Conservation (phyloP, 2,113 vertebrate genomes). For the Dendropsophus ebraccatus region DNA sequence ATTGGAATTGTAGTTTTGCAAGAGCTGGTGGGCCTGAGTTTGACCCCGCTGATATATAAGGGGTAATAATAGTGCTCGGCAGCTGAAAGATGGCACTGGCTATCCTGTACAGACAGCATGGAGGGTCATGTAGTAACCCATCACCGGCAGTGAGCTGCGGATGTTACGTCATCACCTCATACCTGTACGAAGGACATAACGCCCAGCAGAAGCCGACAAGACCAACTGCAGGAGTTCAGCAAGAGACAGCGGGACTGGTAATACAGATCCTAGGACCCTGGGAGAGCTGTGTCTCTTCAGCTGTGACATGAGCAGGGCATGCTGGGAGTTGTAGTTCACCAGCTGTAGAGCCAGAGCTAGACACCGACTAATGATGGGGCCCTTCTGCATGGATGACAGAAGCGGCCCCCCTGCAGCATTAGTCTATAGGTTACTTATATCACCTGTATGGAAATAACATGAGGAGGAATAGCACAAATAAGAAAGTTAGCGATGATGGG, state of each 20-base stretch:
- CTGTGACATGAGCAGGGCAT: background rate
- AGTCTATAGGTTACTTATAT: background rate
- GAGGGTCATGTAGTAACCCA: no score
- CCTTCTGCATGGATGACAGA: background rate
- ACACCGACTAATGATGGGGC: background rate
- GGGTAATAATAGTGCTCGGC: no score
- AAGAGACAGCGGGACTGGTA: background rate
- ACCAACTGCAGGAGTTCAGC: background rate
- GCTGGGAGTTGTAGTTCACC: background rate
- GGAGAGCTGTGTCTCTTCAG: background rate
- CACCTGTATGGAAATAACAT: background rate
- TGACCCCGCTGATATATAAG: no score
- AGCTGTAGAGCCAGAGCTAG: conserved; percentile 15
- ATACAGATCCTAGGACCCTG: background rate
- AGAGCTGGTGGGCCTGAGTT: no score
- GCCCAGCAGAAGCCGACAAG: background rate
- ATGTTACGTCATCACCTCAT: background rate
- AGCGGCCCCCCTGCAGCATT: background rate
- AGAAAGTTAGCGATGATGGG: conserved; percentile 14
- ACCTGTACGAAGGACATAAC: background rate
- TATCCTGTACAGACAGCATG: no score
- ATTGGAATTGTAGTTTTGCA: no score
- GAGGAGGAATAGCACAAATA: conserved; percentile 11
- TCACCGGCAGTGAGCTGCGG: no score
- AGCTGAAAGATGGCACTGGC: no score